phyloP scores from a whole-genome alignment of 2,888 invertebrate genomes.

The Pristionchus fissidentatus region DNA sequence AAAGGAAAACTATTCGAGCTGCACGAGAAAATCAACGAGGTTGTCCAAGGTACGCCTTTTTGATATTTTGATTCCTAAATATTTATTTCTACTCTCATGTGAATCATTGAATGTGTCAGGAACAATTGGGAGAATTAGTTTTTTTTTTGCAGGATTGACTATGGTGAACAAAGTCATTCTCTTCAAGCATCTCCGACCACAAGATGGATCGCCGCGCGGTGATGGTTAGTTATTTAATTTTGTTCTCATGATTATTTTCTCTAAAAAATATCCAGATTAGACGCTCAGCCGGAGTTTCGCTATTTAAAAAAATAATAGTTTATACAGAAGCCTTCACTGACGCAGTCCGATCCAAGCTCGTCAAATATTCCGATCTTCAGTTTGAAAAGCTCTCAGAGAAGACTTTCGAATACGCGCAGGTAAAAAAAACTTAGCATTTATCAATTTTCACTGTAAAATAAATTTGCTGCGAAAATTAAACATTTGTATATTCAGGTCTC shows the following conservation, averaged over 20 bases:
- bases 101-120: neutral
- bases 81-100: no score
- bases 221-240: neutral
- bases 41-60: constrained; percentile 74
- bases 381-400: constrained; percentile 12
- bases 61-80: no score
- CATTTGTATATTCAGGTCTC: constrained; percentile 78
- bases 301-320: neutral
- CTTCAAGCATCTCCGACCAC: constrained; percentile 55
- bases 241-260: neutral
- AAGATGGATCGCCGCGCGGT: constrained; percentile 30
- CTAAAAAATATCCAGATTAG: neutral
- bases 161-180: constrained; percentile 66
- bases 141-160: constrained; percentile 58
- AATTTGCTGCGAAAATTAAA: neutral
- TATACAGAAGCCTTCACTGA: constrained; percentile 12
- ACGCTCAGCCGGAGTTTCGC: neutral
- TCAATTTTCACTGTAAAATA: neutral
- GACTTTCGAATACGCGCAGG: constrained; percentile 26
- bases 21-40: constrained; percentile 78
- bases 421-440: neutral
- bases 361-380: constrained; percentile 19
- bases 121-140: neutral
- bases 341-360: neutral
- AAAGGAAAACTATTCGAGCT: constrained; percentile 79